Conservation (phyloP, 2,888 invertebrate genomes). For the Luffia ferchaultella region DNA sequence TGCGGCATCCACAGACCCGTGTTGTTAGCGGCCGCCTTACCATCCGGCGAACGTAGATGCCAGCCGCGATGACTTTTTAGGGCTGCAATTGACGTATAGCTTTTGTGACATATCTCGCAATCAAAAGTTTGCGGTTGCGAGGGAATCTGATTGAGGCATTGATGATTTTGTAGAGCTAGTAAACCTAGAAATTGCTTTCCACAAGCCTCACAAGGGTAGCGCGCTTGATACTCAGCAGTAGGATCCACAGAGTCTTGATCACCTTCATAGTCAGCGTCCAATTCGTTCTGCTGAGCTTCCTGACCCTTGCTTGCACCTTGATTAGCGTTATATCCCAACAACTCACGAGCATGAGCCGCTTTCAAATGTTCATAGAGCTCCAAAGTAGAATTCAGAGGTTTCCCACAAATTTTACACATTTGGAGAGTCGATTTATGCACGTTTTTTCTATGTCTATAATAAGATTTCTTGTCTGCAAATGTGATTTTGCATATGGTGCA, state of each 20-base stretch:
- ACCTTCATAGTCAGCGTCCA: slow-evolving; percentile 46
- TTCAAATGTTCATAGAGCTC: slow-evolving; percentile 71
- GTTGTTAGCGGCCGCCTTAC: slow-evolving; percentile 60
- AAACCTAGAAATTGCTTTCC: slow-evolving; percentile 62
- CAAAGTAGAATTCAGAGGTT: slow-evolving; percentile 67
- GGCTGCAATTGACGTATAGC: slow-evolving; percentile 71
- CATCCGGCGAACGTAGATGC: slow-evolving; percentile 68
- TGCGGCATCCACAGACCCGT: slow-evolving; percentile 63
- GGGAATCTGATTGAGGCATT: slow-evolving; percentile 50
- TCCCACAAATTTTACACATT: slow-evolving; percentile 71
- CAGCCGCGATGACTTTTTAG: slow-evolving; percentile 73
- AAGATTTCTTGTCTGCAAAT: slow-evolving; percentile 68
- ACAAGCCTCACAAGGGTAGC: slow-evolving; percentile 63
- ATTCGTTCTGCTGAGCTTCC: slow-evolving; percentile 34
- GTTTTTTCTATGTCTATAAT: slow-evolving; percentile 66
- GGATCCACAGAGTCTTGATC: slow-evolving; percentile 40
- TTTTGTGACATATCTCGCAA: slow-evolving; percentile 72
- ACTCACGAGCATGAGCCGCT: slow-evolving; percentile 64
- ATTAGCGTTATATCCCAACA: slow-evolving; percentile 52
- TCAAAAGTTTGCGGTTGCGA: slow-evolving; percentile 55
- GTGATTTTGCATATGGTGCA: slow-evolving; percentile 70
- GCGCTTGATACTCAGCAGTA: slow-evolving; percentile 50
- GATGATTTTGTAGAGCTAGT: slow-evolving; percentile 62
- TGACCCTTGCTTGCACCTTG: slow-evolving; percentile 44
- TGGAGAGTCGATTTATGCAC: slow-evolving; percentile 60